Evolutionary conservation across 2,113 vertebrate species (phyloP), one percentile per base, ranked within the genome.

Genomic region (Colius striatus): DNA sequence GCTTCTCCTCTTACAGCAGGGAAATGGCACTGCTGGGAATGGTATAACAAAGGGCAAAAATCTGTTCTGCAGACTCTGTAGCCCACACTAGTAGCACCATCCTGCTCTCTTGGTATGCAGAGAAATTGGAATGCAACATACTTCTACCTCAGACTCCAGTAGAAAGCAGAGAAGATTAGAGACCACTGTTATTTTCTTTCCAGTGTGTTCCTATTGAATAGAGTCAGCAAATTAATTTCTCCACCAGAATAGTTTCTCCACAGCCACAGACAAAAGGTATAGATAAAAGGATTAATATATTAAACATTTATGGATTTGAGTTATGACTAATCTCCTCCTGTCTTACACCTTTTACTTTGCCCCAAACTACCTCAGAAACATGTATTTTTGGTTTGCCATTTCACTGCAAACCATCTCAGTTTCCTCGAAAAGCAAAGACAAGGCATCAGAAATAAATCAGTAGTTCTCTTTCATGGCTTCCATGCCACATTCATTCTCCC

Each of bases 401-500:
- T 80, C 53, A 62, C 16, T 80, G 30, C 0, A 0, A 87, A 21
- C 30, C 54, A 7, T 21, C 23, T 29, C 20, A 60, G 18, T 30
- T 63, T 73, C 60, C 65, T 65, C 41, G 83, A 60, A 80, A 63
- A 94, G 25, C 27, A 68, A 60, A 34, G 0, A 74, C 6, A 61
- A 66, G 41, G 29, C 25, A 60, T 50, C n/a, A 65, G 25, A 34
- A 12, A 84, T 32, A 73, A 62, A n/a, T 68, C 7, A 3, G 45
- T 22, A 36, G 30, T 45, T 65, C 73, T 70, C 15, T 19, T 62
- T 72, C 22, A 48, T 10, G 22, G 30, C 57, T 71, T 78, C 74
- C 45, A 43, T 5, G 2, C 15, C 9, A 3, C 0, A 1, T 9
- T 45, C 50, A 19, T 17, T 5, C 14, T 57, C 32, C 11, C 30